phyloP scores from a whole-genome alignment of 2,113 vertebrate genomes.

The Passer montanus region DNA sequence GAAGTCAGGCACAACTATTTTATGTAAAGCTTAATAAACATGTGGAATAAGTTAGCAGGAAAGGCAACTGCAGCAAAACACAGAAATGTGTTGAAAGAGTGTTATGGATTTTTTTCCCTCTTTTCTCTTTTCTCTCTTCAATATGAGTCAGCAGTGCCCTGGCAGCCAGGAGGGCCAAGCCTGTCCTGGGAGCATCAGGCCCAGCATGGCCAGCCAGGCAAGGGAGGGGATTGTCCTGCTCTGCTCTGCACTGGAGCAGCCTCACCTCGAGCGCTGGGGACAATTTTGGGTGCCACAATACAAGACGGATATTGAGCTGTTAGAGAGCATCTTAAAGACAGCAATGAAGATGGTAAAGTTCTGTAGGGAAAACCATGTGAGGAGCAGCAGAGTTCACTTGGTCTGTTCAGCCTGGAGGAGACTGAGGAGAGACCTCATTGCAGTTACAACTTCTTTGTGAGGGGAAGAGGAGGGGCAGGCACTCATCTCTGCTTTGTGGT shows the following conservation, averaged over 20 bases:
- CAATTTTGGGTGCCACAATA: neutral
- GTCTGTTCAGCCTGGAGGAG: neutral
- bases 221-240: neutral
- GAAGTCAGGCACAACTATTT: neutral
- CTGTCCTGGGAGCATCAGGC: fast-evolving
- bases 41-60: neutral
- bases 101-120: neutral
- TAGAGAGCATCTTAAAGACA: neutral
- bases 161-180: neutral
- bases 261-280: neutral
- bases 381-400: neutral
- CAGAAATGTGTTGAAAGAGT: neutral
- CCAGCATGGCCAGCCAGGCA: fast-evolving
- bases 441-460: fast-evolving
- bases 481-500: neutral
- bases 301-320: neutral
- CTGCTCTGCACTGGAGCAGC: fast-evolving
- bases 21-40: neutral
- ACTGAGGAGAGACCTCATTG: neutral
- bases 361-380: neutral
- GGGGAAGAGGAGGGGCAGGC: neutral
- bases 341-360: neutral
- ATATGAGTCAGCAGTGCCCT: neutral
- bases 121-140: neutral
- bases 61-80: neutral